Percentiles rank a stretch among this genome's conserved stretches.
Evolutionary conservation across 2,113 vertebrate species (phyloP).

Genomic region (Alces alces): DNA sequence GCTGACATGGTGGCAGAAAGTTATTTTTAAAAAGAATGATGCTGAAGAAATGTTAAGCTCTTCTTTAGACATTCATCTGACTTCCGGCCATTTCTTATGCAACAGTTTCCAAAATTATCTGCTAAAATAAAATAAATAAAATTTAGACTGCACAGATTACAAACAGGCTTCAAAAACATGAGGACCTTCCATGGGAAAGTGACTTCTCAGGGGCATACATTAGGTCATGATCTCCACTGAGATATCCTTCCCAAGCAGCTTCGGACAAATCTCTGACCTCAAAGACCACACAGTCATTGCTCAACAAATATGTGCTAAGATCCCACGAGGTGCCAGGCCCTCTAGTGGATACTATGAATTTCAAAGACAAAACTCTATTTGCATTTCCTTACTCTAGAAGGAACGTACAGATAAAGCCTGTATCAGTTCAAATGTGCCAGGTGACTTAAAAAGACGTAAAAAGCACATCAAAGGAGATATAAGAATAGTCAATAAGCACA

Average conservation of each 20-base stretch:
- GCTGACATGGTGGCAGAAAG: constrained; percentile 73
- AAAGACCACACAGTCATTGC: neutral
- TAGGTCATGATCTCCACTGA: neutral
- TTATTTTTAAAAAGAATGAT: neutral
- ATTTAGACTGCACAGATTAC: neutral
- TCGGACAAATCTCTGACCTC: neutral
- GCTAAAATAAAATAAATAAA: constrained; percentile 8
- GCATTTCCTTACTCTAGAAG: neutral
- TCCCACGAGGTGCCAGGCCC: neutral
- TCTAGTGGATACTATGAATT: neutral
- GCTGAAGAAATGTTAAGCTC: neutral
- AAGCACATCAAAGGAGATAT: neutral
- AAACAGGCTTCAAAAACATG: neutral
- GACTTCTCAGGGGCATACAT: neutral
- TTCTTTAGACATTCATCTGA: neutral
- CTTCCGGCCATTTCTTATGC: constrained; percentile 9
- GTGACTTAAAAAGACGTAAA: neutral
- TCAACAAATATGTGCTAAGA: neutral
- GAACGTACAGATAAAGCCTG: neutral
- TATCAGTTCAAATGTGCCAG: neutral
- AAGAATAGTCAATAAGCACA: neutral
- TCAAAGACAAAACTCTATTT: neutral
- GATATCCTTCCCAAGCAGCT: neutral
- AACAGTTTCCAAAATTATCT: constrained; percentile 40
- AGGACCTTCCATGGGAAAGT: neutral